Percentiles rank a stretch among this genome's conserved stretches.
Evolutionary conservation across 2,113 vertebrate species (phyloP).

Genomic region (Heloderma charlesbogerti): DNA sequence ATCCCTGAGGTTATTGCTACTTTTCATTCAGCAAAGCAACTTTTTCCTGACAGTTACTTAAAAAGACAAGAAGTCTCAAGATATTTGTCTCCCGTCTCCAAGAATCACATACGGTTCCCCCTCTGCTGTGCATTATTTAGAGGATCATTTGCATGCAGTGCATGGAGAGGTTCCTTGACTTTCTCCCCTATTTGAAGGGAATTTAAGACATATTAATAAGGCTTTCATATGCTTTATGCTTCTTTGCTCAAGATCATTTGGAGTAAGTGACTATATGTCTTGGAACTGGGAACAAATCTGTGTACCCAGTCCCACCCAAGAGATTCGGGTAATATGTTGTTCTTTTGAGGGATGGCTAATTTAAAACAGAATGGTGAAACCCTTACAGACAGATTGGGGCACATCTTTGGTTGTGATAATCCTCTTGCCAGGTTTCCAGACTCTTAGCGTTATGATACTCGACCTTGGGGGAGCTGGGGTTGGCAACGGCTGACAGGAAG

Average conservation of each 20-base stretch:
- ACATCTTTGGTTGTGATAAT: background rate
- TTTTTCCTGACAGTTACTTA: constrained; percentile 69
- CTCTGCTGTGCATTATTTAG: constrained; percentile 68
- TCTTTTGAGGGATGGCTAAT: constrained; percentile 37
- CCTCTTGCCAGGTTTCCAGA: background rate
- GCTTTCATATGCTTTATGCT: constrained; percentile 49
- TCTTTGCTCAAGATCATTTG: constrained; percentile 54
- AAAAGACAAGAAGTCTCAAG: constrained; percentile 73
- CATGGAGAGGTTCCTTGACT: constrained; percentile 57
- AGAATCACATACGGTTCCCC: constrained; percentile 55
- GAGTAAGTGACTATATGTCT: background rate
- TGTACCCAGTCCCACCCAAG: constrained; percentile 14
- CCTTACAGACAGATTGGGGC: background rate
- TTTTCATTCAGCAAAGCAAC: constrained; percentile 54
- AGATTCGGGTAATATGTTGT: background rate
- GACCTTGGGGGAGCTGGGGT: no score
- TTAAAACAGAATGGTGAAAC: constrained; percentile 29
- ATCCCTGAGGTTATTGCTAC: constrained; percentile 52
- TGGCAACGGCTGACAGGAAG: no score
- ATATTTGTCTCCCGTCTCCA: constrained; percentile 69
- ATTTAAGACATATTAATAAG: constrained; percentile 53
- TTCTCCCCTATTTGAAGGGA: constrained; percentile 45
- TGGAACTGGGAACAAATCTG: constrained; percentile 29
- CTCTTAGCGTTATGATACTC: no score
- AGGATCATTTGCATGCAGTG: constrained; percentile 63